Base-by-base conservation (phyloP, 2,797 vertebrate species). In the Esox masquinongy region DNA sequence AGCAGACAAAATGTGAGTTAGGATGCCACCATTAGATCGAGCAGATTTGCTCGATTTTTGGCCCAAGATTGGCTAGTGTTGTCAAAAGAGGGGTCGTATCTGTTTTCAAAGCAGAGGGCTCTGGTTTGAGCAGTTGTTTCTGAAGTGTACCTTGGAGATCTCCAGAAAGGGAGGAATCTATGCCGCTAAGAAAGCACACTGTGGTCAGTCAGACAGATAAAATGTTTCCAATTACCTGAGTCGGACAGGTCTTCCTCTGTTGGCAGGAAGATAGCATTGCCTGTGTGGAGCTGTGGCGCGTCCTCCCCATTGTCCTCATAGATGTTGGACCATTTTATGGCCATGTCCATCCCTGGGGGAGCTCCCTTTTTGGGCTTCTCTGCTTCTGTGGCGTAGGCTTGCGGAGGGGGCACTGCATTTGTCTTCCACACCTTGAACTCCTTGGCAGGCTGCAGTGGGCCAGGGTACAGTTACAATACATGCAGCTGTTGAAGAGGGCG, bases 261-360 rank as follows among this genome's bases (percentile, higher is more conserved):
- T 0, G 96, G 96, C 1, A 97, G 85, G 79, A 95, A 94, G 19
- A 22, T 88, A 22, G 95, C 94, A 0, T 89, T 91, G 51, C 88
- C 95, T 1, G 88, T 77, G 50, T 87, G 87, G 17, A 91, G 83
- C 31, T 94, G 92, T 0, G 97, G 97, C 47, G 97, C 97, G 7
- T 99, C 97, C 0, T 96, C 96, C 1, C 97, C 97, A 3, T 99
- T 99, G 92, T 99, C 97, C 81, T 99, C 96, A 9, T 99, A 99
- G 66, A 98, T 96, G 68, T 94, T 97, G 76, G 97, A 99, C 97
- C 97, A 98, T 81, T 98, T 99, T 56, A 98, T 98, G 31, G 97
- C 97, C 97, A 98, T 97, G 85, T 99, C 97, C 84, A 95, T 92
- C 19, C 96, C 96, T 0, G 96, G 95, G 0, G 95, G 95, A 0